Base-by-base conservation (phyloP, 2,888 invertebrate species). In the Megamerina dolium region DNA sequence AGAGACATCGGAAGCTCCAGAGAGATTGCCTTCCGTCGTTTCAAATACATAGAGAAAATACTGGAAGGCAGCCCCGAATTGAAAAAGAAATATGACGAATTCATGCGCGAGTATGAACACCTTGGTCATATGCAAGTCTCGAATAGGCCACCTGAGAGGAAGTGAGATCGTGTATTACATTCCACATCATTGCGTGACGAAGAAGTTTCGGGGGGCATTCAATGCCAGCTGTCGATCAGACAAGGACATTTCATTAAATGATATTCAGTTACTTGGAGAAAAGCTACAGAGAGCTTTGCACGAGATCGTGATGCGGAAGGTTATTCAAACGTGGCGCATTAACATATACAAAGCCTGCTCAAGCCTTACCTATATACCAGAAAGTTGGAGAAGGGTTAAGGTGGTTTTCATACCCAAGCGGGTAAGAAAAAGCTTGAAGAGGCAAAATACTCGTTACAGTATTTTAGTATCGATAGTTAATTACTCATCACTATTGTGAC, bases 171-270 rank as follows among this genome's bases (percentile, higher is more conserved):
- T 40, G 2, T 47, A 47, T 12, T 34, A 47, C 21, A 43, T 43
- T 13, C 40, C 48, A 13, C 41, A 45, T 32, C 39, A 48, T 35
- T 38, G 37, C n/a, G 32, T 41, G 3, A 34, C 33, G 3, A 44
- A 44, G 13, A 48, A 41, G 19, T 39, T 46, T 31, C 14, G 37
- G 10, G 37, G 36, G 6, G 41, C 41, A 9, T 44, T 41, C 18
- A 35, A 47, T 21, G 41, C 34, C 3, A 32, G 21, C 16, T 37
- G 38, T n/a, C 23, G 30, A 14, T 38, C 35, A 5, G 32, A 20
- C 3, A 42, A 30, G 5, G 41, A 45, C 2, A 29, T 31, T 6
- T 38, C 38, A 8, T 17, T 44, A 9, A 41, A 48, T 14, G 48
- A 44, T 5, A 20, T 44, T 2, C 47, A 36, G 31, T 29, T 35